These are phyloP conservation scores for Drosophila elegans DNA, from an alignment of 1,140 invertebrate species.

Conservation along the genomic window DNA sequence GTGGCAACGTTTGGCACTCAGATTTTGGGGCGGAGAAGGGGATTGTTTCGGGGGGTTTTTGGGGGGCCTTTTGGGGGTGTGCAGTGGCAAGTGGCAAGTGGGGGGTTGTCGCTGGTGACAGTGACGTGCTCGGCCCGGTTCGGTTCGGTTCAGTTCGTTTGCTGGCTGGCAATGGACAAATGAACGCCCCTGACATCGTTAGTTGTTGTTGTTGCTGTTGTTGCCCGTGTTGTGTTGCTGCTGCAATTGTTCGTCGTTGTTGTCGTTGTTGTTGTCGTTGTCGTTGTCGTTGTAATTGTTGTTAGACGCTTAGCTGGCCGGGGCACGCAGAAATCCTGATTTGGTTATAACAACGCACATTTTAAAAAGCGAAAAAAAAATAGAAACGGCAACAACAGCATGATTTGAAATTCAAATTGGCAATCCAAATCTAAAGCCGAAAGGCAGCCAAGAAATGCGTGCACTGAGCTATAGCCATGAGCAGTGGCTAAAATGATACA, in stretches of 20 bases:
- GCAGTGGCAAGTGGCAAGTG: constrained; percentile 24
- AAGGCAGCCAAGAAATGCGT: constrained; percentile 72
- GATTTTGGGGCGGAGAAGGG: constrained; percentile 17
- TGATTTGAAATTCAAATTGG: constrained; percentile 81
- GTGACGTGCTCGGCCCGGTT: constrained; percentile 79
- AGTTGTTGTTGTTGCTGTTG: constrained; percentile 44
- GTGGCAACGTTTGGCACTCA: constrained; percentile 76
- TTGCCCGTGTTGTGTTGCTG: constrained; percentile 30
- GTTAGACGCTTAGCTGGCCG: constrained; percentile 57
- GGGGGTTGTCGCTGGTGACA: constrained; percentile 62
- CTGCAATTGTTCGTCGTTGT: constrained; percentile 12
- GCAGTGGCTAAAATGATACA: constrained; percentile 70
- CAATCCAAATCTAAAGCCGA: constrained; percentile 58
- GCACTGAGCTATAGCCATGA: constrained; percentile 65
- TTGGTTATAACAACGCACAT: constrained; percentile 81
- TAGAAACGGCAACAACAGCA: constrained; percentile 24
- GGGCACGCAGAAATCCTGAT: constrained; percentile 81
- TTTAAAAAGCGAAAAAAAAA: constrained; percentile 49
- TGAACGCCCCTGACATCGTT: constrained; percentile 82
- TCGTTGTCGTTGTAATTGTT: constrained; percentile 64
- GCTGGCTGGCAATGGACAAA: constrained; percentile 78
- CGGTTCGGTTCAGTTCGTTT: constrained; percentile 62
- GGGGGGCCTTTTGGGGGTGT: neutral
- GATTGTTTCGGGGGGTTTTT: constrained; percentile 1
- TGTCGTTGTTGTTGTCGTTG: constrained; percentile 21